Base-by-base conservation (phyloP, 1,140 invertebrate species). In the Euschistus heros region DNA sequence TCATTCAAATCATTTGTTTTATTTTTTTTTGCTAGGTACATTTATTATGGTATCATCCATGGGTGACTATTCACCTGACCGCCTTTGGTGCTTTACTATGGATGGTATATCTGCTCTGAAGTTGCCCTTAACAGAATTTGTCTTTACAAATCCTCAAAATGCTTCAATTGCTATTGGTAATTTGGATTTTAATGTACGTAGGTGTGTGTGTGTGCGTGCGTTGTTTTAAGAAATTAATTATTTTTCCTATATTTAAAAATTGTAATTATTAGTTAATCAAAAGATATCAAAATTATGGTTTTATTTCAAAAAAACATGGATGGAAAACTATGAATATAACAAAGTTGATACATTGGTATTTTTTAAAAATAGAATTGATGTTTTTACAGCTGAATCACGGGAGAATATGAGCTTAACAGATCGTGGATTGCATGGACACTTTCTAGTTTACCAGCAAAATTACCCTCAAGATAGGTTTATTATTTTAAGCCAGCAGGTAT, bases 401-500 rank as follows among this genome's bases (percentile, higher is more conserved):
- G 15, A 20, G 10, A 57, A 27, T 27, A 15, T 22, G 83, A 20
- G 84, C 84, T 2, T 76, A 87, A 50, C 79, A 89, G 68, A 76
- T 24, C 24, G 15, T 57, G 54, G 54, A 57, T 26, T 57, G 15
- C 52, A 57, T 17, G 54, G 54, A 24, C 54, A 57, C 24, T 24
- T 57, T 4, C 14, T 57, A 10, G 54, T 57, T 15, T 68, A 61
- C 7, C 88, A 92, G 70, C 89, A 91, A 71, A 81, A 84, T 68
- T 82, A 89, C 69, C 78, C 81, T 22, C 82, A 86, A 0, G 79
- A 85, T 18, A 85, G 86, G 74, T 91, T 92, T 76, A 86, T 94
- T 8, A 81, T 95, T 62, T 80, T 97, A 27, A 94, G 89, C 30
- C 85, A 90, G 57, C 86, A 90, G 73, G 84, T 84, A 76, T 78